These are phyloP conservation scores for Halesus radiatus DNA, from an alignment of 1,140 invertebrate genomes.

Conservation along the genomic window DNA sequence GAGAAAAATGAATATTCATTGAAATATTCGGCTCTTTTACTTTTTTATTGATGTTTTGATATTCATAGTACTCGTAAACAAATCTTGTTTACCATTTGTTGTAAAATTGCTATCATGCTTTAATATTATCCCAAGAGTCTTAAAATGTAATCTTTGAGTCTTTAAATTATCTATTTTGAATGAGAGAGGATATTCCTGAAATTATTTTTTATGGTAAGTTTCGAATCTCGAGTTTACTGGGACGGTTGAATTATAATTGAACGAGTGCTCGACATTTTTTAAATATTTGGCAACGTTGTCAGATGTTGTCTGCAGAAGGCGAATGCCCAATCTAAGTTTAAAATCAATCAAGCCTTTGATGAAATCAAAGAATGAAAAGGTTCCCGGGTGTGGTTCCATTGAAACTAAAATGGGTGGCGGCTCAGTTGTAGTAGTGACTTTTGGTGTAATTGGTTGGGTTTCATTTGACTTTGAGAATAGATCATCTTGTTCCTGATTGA, in stretches of 20 bases:
- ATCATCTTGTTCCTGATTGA: not conserved
- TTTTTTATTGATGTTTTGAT: no score
- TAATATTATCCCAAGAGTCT: no score
- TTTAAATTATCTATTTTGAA: not conserved
- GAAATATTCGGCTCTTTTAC: no score
- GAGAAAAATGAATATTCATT: not conserved
- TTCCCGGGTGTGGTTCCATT: not conserved
- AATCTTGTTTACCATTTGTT: no score
- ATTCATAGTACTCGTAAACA: no score
- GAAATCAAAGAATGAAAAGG: slow-evolving; percentile 63
- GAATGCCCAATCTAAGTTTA: slow-evolving; percentile 67
- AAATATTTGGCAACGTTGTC: slow-evolving; percentile 67
- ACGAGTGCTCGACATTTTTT: slow-evolving; percentile 62
- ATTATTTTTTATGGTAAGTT: not conserved
- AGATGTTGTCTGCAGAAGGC: slow-evolving; percentile 66
- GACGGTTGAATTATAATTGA: slow-evolving; percentile 58
- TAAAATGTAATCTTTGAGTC: slow-evolving; percentile 15
- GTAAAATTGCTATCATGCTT: no score
- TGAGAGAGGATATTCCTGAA: not conserved
- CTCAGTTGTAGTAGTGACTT: not conserved
- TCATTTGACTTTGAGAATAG: not conserved
- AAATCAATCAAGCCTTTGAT: slow-evolving; percentile 67
- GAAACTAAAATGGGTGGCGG: not conserved
- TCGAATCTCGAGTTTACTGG: slow-evolving; percentile 32
- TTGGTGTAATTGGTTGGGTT: not conserved